Base-by-base conservation (phyloP, 64 coral and sea anemone genomes). In the Actinia equina region DNA sequence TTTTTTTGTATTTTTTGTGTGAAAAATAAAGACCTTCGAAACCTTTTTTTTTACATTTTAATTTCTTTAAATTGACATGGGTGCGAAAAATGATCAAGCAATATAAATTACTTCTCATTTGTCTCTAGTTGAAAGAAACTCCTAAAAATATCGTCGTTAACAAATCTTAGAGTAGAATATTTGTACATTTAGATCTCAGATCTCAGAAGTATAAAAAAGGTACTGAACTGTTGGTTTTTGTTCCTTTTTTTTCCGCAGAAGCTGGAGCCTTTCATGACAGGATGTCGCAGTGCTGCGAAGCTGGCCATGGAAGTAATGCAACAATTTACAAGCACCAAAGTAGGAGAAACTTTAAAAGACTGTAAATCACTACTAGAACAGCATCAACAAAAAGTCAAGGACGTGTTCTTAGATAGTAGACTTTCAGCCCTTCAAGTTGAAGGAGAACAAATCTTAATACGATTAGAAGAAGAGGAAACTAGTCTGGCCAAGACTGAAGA, bases 181-280 rank as follows among this genome's bases (percentile, higher is more conserved):
- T 1, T 37, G 30, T 37, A 0, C 30, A 37, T 37, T 37, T 37
- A n/a, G n/a, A n/a, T n/a, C n/a, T n/a, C n/a, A 37, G 30, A 37
- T 37, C 0, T 37, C 30, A 37, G 1, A 37, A 37, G 30, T 8
- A 49, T 49, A 49, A 49, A 49, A 49, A 49, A 1, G 46, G 2
- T 49, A 49, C 46, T 8, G 4, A 49, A 49, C 0, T 49, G 46
- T 22, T 22, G 3, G 0, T 65, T n/a, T 22, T 65, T 65, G 17
- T 20, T 5, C 3, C 3, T 19, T 74, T 10, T 82, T 79, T 19
- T 79, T n/a, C n/a, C 89, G 62, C 86, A 99, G 97, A 99, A 99
- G 93, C 88, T 95, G 62, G 97, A 99, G 79, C 97, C 97, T 20
- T 99, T 99, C 79, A 99, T 99, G 97, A 95, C 97, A 13, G 97